Conservation (phyloP, 2,113 vertebrate species). For the Xenus cinereus region DNA sequence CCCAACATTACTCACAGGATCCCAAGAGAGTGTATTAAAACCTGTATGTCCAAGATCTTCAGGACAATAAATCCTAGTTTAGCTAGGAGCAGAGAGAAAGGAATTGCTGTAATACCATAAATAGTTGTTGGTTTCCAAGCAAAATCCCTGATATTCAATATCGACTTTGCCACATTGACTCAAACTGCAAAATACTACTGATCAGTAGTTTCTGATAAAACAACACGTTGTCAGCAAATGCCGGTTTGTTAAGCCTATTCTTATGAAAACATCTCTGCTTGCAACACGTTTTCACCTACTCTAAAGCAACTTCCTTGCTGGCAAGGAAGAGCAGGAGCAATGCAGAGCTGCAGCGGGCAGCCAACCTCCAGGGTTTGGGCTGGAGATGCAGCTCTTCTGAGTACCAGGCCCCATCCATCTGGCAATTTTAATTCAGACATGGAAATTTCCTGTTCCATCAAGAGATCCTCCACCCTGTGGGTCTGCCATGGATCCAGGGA, state of each 20-base stretch:
- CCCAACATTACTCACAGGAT: slow-evolving; percentile 30
- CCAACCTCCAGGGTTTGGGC: neutral
- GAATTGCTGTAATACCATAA: slow-evolving; percentile 28
- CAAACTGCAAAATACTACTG: neutral
- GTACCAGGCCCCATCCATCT: neutral
- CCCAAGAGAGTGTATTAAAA: slow-evolving; percentile 30
- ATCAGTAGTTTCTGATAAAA: slow-evolving; percentile 2
- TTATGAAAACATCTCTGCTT: neutral
- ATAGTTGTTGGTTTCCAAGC: neutral
- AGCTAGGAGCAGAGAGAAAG: slow-evolving; percentile 8
- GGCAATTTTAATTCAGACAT: neutral
- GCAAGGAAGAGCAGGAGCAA: neutral
- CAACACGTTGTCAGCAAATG: neutral
- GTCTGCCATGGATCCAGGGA: neutral
- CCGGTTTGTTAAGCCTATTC: neutral
- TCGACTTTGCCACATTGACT: neutral
- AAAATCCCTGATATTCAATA: neutral
- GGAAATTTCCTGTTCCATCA: neutral
- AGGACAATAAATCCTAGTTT: slow-evolving; percentile 43
- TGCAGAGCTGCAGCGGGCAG: neutral
- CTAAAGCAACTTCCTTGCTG: neutral
- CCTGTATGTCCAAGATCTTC: slow-evolving; percentile 32
- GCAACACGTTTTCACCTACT: neutral
- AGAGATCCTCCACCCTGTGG: neutral
- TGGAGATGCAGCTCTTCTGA: neutral